Evolutionary conservation across 2,888 invertebrate species (phyloP).

Genomic region (Pecten maximus): DNA sequence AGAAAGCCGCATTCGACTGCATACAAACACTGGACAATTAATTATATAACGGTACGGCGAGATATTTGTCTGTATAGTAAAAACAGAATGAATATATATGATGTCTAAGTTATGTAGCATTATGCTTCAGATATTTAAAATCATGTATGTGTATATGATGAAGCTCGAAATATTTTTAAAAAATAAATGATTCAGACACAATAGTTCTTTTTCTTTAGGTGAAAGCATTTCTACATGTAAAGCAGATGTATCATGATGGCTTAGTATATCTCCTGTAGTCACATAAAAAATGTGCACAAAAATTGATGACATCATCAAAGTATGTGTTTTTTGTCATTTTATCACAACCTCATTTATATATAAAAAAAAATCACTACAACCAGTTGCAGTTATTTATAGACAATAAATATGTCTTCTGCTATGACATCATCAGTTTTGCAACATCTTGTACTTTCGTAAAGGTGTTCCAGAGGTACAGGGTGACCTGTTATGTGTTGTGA

Average conservation of each 20-base stretch:
- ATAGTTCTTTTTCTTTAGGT: not conserved
- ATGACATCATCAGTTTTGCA: not conserved
- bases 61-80: no score
- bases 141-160: not conserved
- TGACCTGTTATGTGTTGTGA: not conserved
- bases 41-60: no score
- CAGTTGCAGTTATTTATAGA: not conserved
- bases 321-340: conserved; percentile 13
- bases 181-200: no score
- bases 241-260: not conserved
- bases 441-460: not conserved
- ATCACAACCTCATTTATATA: not conserved
- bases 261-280: not conserved
- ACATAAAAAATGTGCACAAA: not conserved
- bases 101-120: not conserved
- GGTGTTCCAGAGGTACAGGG: not conserved
- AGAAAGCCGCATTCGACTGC: no score
- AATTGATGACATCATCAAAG: not conserved
- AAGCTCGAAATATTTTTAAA: not conserved
- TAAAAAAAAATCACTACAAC: not conserved
- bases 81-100: no score
- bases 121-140: not conserved
- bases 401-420: not conserved
- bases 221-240: not conserved
- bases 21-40: no score